Conservation (phyloP, 64 coral and sea anemone species). For the Anthopleura sola region DNA sequence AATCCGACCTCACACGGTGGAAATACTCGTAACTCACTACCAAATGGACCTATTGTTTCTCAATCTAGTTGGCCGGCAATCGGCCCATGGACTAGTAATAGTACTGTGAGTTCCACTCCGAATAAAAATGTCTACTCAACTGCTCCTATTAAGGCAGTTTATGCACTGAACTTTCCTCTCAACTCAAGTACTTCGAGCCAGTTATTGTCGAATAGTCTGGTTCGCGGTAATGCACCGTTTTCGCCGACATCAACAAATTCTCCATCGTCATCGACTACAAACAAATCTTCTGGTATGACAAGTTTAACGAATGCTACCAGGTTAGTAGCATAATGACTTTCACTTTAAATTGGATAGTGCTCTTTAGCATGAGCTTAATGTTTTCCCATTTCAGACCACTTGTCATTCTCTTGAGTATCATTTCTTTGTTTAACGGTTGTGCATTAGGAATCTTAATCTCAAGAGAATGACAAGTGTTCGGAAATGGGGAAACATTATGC, state of each 20-base stretch:
- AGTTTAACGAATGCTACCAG: not conserved
- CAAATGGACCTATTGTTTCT: constrained; percentile 77
- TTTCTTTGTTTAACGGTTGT: too few relatives aligned
- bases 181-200: constrained; percentile 79
- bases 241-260: constrained; percentile 72
- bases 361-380: not conserved
- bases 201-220: constrained; percentile 63
- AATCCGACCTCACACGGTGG: constrained; percentile 30
- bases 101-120: constrained; percentile 23
- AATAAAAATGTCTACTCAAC: constrained; percentile 80
- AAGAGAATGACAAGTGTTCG: too few relatives aligned
- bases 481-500: too few relatives aligned
- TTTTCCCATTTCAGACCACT: not conserved
- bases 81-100: constrained; percentile 33
- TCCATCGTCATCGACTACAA: constrained; percentile 6
- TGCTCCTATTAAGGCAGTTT: constrained; percentile 83
- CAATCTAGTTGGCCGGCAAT: constrained; percentile 24
- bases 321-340: not conserved
- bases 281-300: constrained; percentile 3
- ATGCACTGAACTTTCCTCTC: constrained; percentile 86
- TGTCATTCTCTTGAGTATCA: too few relatives aligned
- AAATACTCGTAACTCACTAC: constrained; percentile 52
- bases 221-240: constrained; percentile 83
- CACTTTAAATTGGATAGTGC: too few relatives aligned
- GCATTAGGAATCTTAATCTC: not conserved